These are phyloP conservation scores for Mellilla xanthometata DNA, from an alignment of 2,888 invertebrate species.

Conservation along the genomic window DNA sequence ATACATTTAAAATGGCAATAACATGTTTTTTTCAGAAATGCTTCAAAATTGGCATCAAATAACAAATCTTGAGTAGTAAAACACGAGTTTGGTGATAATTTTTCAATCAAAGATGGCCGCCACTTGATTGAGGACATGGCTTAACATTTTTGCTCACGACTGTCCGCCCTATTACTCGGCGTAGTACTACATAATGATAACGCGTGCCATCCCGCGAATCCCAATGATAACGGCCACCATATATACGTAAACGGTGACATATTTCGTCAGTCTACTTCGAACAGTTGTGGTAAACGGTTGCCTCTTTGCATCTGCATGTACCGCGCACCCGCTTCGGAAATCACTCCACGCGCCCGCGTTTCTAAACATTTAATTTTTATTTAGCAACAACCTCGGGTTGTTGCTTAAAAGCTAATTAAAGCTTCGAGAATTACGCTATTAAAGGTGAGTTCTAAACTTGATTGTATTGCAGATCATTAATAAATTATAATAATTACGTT, in stretches of 20 bases:
- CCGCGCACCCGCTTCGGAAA: constrained; percentile 29
- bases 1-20: too few relatives aligned
- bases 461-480: background rate
- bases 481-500: too few relatives aligned
- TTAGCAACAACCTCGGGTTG: constrained; percentile 81
- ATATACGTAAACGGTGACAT: constrained; percentile 46
- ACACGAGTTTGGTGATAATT: too few relatives aligned
- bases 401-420: constrained; percentile 76
- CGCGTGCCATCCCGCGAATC: constrained; percentile 49
- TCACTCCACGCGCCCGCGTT: constrained; percentile 40
- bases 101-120: too few relatives aligned
- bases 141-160: too few relatives aligned
- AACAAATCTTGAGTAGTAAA: too few relatives aligned
- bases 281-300: constrained; percentile 42
- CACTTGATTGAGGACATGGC: too few relatives aligned
- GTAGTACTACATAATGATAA: constrained; percentile 44
- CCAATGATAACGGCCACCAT: constrained; percentile 58
- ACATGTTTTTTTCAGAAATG: too few relatives aligned
- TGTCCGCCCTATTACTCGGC: constrained; percentile 36
- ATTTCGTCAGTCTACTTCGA: constrained; percentile 56
- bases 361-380: constrained; percentile 33
- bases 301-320: constrained; percentile 34
- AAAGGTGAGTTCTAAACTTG: constrained; percentile 62
- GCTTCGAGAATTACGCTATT: constrained; percentile 85
- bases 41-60: too few relatives aligned